These are phyloP conservation scores for Phalacrocorax aristotelis DNA, from an alignment of 2,113 vertebrate species.

Conservation along the genomic window DNA sequence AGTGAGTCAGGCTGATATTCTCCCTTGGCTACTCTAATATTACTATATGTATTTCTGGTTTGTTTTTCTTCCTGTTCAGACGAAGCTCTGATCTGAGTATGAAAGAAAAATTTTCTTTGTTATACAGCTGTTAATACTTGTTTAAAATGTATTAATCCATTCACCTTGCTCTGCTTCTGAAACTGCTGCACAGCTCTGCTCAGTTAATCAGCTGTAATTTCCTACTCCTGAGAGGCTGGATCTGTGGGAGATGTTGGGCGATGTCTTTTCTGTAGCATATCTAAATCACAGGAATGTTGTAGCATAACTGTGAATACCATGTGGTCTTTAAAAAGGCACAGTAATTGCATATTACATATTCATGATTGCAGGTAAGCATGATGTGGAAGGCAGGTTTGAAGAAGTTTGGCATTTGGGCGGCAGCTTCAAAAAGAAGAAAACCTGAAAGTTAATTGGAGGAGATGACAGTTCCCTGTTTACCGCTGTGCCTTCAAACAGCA, in stretches of 20 bases:
- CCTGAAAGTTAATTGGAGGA: background rate
- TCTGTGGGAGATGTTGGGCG: background rate
- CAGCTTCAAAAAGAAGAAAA: slow-evolving; percentile 24
- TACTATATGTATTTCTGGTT: background rate
- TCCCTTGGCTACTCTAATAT: background rate
- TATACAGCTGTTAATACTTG: background rate
- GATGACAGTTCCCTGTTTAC: background rate
- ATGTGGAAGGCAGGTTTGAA: background rate
- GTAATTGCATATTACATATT: background rate
- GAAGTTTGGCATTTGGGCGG: background rate
- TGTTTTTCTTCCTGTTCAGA: background rate
- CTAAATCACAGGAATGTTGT: background rate
- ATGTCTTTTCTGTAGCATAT: background rate
- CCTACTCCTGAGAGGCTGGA: background rate
- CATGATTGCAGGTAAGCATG: background rate
- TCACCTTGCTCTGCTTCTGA: background rate
- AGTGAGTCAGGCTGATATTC: background rate
- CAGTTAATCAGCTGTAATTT: background rate
- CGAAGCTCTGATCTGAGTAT: background rate
- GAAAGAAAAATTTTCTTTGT: background rate
- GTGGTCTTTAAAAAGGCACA: background rate
- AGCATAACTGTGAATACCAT: background rate
- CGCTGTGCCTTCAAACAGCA: background rate
- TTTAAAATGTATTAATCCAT: background rate
- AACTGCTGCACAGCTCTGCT: background rate